Evolutionary conservation across 2,113 vertebrate genomes (phyloP), one percentile per base, ranked within the genome.

Genomic region (Blennius ocellaris): DNA sequence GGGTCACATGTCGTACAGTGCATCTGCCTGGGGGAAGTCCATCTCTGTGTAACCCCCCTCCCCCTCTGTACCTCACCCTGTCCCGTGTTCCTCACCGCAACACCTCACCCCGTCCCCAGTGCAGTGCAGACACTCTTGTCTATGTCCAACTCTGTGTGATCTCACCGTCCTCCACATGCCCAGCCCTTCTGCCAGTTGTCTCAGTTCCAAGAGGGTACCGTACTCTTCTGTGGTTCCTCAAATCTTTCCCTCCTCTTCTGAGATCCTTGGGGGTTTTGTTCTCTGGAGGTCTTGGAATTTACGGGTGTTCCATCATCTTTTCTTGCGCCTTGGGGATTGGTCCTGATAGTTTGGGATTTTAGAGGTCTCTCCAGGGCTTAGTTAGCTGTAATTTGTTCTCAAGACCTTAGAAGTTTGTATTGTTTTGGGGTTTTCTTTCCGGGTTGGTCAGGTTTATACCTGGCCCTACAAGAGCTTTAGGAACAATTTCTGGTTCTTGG

Each of bases 141-240:
- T 80, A 73, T 47, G 79, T 90, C 77, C 78, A 49, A 50, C 69
- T 87, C 73, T 9, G 73, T 90, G 81, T 91, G 81, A 75, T 69
- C 61, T 76, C 81, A 76, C 71, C 39, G 11, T 88, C 81, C 66
- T 78, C 81, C 76, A 73, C 71, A 82, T 76, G 56, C 78, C 78
- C 52, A 81, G 40, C 56, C 74, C 78, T 81, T 84, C 80, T 90
- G 88, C 84, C 90, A 88, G 90, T 87, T 85, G 66, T 90, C 91
- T 92, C 90, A 92, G 91, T 92, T 91, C 91, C 91, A 82, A 63
- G 21, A 70, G 14, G 62, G 30, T 70, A 62, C 50, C 37, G 52
- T 21, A 41, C 54, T 74, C 59, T 57, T 60, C 43, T 58, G 14
- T 6, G 38, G 11, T 41, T 61, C 37, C 39, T 12, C 7, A 12